Evolutionary conservation across 2,888 invertebrate genomes (phyloP).

Genomic region (Aromia moschata): DNA sequence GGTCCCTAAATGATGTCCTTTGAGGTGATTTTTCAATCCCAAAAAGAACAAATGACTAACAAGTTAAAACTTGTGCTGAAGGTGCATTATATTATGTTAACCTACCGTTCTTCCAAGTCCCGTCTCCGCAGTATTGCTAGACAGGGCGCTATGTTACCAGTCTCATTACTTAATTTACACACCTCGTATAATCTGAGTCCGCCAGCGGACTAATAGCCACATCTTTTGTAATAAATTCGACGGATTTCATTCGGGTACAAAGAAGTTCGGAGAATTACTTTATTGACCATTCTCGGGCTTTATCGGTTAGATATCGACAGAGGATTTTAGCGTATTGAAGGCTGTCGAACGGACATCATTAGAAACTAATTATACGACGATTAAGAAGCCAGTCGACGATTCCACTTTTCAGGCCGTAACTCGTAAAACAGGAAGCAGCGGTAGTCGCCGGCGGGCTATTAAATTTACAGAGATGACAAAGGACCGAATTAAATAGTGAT

Average conservation of each 20-base stretch:
- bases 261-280: conserved; percentile 1
- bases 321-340: conserved; percentile 9
- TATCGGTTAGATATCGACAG: conserved; percentile 1
- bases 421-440: conserved; percentile 48
- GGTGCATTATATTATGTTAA: too few relatives aligned
- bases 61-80: too few relatives aligned
- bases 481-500: conserved; percentile 56
- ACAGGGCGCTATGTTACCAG: too few relatives aligned
- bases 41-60: too few relatives aligned
- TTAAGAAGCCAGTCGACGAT: conserved; percentile 28
- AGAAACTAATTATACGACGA: conserved; percentile 31
- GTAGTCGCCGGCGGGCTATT: conserved; percentile 39
- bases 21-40: too few relatives aligned
- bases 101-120: too few relatives aligned
- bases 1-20: too few relatives aligned
- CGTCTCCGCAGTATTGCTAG: too few relatives aligned
- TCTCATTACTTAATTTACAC: too few relatives aligned
- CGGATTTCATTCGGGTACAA: neutral
- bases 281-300: conserved; percentile 2
- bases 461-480: conserved; percentile 51
- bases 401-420: conserved; percentile 28
- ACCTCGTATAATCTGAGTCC: too few relatives aligned
- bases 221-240: too few relatives aligned
- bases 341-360: conserved; percentile 25
- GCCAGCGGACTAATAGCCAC: too few relatives aligned